Conservation (phyloP, 2,797 vertebrate species). For the Ibycter americanus region DNA sequence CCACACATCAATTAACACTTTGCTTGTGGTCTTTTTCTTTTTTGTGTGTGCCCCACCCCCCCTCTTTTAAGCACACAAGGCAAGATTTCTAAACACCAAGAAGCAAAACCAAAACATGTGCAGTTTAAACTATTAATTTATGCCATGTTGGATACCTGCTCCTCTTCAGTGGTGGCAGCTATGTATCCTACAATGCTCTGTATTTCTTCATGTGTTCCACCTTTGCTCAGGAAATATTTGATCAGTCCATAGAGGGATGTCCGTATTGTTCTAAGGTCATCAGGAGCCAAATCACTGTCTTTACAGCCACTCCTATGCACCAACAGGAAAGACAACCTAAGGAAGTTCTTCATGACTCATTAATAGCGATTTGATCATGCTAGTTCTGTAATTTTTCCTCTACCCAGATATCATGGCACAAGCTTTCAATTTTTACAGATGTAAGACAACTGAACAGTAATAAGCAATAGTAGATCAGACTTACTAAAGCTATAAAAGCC, state of each 20-base stretch:
- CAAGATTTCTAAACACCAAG: background rate
- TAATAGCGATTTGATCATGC: background rate
- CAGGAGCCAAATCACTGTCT: slow-evolving; percentile 84
- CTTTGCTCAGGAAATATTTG: slow-evolving; percentile 96
- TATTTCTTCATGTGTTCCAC: slow-evolving; percentile 91
- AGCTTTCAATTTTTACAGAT: background rate
- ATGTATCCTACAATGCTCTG: slow-evolving; percentile 94
- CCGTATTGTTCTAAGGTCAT: slow-evolving; percentile 89
- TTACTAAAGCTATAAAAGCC: background rate
- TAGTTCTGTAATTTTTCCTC: background rate
- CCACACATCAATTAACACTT: fast-evolving
- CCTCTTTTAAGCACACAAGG: background rate
- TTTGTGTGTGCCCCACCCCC: background rate
- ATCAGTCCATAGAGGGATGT: slow-evolving; percentile 89
- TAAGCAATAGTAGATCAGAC: background rate
- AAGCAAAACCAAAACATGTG: background rate
- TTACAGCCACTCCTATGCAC: slow-evolving; percentile 75
- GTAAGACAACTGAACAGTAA: background rate
- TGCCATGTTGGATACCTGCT: slow-evolving; percentile 82
- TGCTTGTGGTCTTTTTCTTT: background rate
- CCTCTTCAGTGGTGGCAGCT: slow-evolving; percentile 90
- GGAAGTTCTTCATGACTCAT: background rate
- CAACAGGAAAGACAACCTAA: slow-evolving; percentile 9
- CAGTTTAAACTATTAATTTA: background rate
- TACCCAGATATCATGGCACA: background rate